These are phyloP conservation scores for Rhynchomys soricoides DNA, from an alignment of 2,113 vertebrate species.

Conservation along the genomic window DNA sequence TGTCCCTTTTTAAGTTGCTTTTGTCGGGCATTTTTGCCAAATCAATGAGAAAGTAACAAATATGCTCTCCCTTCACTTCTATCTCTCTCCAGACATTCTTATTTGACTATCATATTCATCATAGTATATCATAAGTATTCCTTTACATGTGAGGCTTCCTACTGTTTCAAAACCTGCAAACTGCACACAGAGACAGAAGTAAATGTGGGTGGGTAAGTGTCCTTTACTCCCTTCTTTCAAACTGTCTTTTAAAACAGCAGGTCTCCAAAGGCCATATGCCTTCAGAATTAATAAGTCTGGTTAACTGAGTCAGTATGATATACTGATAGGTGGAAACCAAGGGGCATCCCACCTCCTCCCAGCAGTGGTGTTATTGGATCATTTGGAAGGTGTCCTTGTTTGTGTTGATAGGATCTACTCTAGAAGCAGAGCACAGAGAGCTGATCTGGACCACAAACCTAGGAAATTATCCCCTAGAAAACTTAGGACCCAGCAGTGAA, in stretches of 20 bases:
- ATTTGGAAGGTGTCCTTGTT: constrained; percentile 19
- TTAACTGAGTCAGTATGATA: neutral
- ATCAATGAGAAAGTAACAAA: neutral
- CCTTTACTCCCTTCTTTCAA: neutral
- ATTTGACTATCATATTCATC: neutral
- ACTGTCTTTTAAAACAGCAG: neutral
- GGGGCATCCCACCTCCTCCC: neutral
- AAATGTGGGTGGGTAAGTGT: neutral
- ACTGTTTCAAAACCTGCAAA: neutral
- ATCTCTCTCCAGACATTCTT: neutral
- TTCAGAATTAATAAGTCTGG: neutral
- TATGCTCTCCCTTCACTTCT: neutral
- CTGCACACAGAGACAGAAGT: rapidly evolving
- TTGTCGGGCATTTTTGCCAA: neutral
- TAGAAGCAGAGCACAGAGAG: neutral
- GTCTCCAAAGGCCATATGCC: neutral
- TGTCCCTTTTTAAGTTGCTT: neutral
- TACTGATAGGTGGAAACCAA: too few species aligned
- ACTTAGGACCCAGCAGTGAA: neutral
- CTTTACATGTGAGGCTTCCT: neutral
- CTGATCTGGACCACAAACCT: neutral
- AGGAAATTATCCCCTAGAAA: neutral
- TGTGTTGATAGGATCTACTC: constrained; percentile 21
- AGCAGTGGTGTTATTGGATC: neutral
- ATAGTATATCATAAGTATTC: too few species aligned